Base-by-base conservation (phyloP, 2,888 invertebrate genomes). In the Anagyrus pseudococci region DNA sequence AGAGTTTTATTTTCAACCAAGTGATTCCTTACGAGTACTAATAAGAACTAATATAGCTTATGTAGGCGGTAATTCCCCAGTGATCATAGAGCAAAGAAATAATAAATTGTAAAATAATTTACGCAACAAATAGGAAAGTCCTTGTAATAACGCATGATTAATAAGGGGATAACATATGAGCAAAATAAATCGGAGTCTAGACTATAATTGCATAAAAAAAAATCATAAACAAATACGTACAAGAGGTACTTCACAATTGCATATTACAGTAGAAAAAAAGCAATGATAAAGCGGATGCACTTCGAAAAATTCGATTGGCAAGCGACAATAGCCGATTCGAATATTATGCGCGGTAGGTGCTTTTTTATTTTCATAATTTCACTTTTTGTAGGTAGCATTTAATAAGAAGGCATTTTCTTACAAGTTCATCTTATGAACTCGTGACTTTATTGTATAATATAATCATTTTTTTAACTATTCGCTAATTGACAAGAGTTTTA, bases 1-100 rank as follows among this genome's bases (percentile, higher is more conserved):
- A 57, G 40, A 63, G 55, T 63, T 63, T 48, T 57, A 60, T 57
- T 48, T 60, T 60, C 57, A 57, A 60, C 47, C 33, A 64, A 60
- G 57, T 64, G 53, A 64, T 64, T 60, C 43, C 58, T 63, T 58
- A 58, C 46, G 13, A 50, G 44, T 57, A 48, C 40, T 43, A n/a
- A n/a, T n/a, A 59, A 50, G 50, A 63, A 50, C 44, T 48, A 40
- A 17, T 46, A 23, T 55, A 41, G 49, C 50, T 52, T n/a, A 52
- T 29, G 44, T 53, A 55, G 33, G 33, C 48, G 49, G 49, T 57
- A 48, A 60, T 17, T 58, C 49, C 49, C 46, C 49, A 58, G 54
- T 65, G 41, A 53, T 54, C 44, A 53, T 60, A 22, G 48, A 58
- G 54, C 44, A 37, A 49, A 55, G 47, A 46, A 53, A 58, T 20